Base-by-base conservation (phyloP, 2,797 vertebrate genomes). In the Acipenser oxyrinchus region DNA sequence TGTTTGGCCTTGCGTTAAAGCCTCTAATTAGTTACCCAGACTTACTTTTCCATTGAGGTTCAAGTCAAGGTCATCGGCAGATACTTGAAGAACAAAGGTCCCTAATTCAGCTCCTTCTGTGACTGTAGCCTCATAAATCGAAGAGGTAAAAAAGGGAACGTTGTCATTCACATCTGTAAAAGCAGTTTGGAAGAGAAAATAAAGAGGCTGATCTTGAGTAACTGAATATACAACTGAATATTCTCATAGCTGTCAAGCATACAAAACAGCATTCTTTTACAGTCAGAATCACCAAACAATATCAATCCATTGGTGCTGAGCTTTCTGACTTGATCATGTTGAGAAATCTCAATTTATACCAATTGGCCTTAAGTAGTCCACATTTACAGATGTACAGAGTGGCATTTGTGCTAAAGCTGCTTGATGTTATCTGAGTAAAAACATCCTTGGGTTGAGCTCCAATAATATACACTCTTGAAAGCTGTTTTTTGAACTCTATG, bases 141-240 rank as follows among this genome's bases (percentile, higher is more conserved):
- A 92, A 2, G 93, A 94, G 55, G 92, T 93, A 81, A 95, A 95
- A 83, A 95, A 94, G 0, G 94, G 94, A 59, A 95, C 92, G 10
- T 95, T 95, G 82, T 95, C 94, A 18, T 94, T 95, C 60, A 95
- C 94, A 78, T 95, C 94, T 95, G 76, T 52, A 72, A 74, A 66
- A 37, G 18, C 2, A 69, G 18, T 12, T 8, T 49, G 23, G 37
- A 7, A 6, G 59, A 55, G 8, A 66, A 6, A 68, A 15, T 51
- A 52, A n/a, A 64, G 53, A 64, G 37, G 63, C 63, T 15, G 51
- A 10, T 64, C 63, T 51, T 49, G 49, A 51, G 63, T 3, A 63
- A 2, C 61, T 65, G 48, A 74, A 69, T 78, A 61, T 7, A n/a
- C 70, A 52, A 70, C 55, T 52, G 13, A 53, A 50, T 58, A 70